Percentiles rank a stretch among this genome's conserved stretches.
Evolutionary conservation across 2,888 invertebrate species (phyloP).

Genomic region (Amblyjoppa proteus): DNA sequence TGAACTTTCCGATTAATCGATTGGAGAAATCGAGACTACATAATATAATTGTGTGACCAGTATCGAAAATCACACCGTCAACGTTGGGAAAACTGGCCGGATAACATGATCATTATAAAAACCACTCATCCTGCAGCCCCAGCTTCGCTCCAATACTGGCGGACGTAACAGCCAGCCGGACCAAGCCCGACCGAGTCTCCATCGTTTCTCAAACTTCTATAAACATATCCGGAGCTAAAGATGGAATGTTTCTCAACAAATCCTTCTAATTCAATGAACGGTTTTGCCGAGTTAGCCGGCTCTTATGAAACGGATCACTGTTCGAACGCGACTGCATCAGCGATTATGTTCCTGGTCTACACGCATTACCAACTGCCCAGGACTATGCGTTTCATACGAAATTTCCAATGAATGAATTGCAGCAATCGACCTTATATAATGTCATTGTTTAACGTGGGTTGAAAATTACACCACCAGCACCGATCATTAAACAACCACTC

Average conservation of each 20-base stretch:
- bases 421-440: neutral
- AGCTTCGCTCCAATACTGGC: neutral
- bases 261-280: conserved; percentile 51
- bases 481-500: no score
- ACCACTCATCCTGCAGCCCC: no score
- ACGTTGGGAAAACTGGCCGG: neutral
- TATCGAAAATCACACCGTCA: neutral
- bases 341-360: conserved; percentile 1
- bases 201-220: no score
- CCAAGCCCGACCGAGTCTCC: no score
- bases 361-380: neutral
- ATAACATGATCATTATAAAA: neutral
- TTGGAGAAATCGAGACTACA: neutral
- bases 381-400: conserved; percentile 10
- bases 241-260: neutral
- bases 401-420: conserved; percentile 13
- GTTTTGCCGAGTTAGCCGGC: neutral
- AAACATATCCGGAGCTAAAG: no score
- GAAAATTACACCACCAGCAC: neutral
- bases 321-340: conserved; percentile 19
- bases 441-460: neutral
- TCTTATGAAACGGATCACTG: neutral
- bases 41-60: neutral
- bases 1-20: conserved; percentile 19
- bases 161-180: no score